Percentiles rank a stretch among this genome's conserved stretches.
These are phyloP conservation scores for Drosophila recens DNA, from an alignment of 2,888 invertebrate genomes.

Conservation along the genomic window DNA sequence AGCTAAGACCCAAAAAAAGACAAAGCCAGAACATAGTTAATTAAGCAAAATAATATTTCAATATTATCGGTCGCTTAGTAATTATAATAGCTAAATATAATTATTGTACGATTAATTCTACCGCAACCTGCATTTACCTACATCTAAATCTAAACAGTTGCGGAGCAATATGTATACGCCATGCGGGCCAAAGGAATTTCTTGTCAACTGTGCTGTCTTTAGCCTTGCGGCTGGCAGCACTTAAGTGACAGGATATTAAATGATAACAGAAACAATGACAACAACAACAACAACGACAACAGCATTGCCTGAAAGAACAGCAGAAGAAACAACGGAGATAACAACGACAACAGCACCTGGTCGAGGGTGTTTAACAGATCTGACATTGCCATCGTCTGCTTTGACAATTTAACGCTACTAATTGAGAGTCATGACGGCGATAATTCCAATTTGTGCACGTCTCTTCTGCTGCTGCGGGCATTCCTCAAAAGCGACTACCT, in stretches of 20 bases:
- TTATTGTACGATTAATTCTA: neutral
- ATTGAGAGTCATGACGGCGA: slow-evolving; percentile 76
- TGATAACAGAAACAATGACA: slow-evolving; percentile 59
- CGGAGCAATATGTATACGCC: slow-evolving; percentile 28
- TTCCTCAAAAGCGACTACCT: slow-evolving; percentile 46
- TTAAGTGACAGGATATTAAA: slow-evolving; percentile 81
- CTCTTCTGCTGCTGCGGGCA: slow-evolving; percentile 42
- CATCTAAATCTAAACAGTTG: neutral
- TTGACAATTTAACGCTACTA: slow-evolving; percentile 78
- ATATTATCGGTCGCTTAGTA: slow-evolving; percentile 1
- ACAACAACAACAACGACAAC: slow-evolving; percentile 13
- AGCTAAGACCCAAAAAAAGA: neutral
- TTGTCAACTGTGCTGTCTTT: slow-evolving; percentile 9
- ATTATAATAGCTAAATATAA: neutral
- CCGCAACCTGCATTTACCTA: neutral
- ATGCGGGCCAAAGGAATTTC: slow-evolving; percentile 34
- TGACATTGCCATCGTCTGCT: slow-evolving; percentile 30
- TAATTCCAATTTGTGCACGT: slow-evolving; percentile 79
- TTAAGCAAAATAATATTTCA: neutral
- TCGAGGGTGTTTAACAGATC: neutral
- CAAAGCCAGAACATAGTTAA: slow-evolving; percentile 20
- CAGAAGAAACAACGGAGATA: slow-evolving; percentile 36
- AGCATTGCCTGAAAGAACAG: slow-evolving; percentile 29
- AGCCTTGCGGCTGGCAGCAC: slow-evolving; percentile 27
- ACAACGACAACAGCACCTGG: slow-evolving; percentile 36